Conservation (phyloP, 2,797 vertebrate genomes). For the Mallotus villosus region DNA sequence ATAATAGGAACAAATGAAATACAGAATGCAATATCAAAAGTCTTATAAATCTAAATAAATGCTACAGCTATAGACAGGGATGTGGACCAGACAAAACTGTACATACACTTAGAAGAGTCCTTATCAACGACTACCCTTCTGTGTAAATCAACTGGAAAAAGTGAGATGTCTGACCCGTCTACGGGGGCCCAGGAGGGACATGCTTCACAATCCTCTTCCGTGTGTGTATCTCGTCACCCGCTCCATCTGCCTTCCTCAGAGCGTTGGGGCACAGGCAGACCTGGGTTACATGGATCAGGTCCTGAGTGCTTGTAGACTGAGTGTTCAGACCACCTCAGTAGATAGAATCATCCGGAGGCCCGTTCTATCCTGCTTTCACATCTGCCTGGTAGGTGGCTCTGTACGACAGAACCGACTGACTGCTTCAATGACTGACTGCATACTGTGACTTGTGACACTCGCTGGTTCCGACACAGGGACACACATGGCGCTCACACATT, state of each 20-base stretch:
- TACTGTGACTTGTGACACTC: background rate
- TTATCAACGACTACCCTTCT: conserved; percentile 17
- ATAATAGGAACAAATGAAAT: conserved; percentile 25
- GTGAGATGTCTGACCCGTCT: background rate
- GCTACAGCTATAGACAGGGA: conserved; percentile 50
- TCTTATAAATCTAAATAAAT: conserved; percentile 35
- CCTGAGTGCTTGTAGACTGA: no score
- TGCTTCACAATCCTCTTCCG: background rate
- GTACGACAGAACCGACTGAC: conserved; percentile 2
- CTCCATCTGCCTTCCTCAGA: no score
- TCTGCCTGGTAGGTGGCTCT: no score
- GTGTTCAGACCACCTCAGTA: no score
- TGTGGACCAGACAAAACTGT: conserved; percentile 32
- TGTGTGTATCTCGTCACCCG: no score
- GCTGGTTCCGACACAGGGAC: conserved; percentile 13
- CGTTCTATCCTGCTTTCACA: no score
- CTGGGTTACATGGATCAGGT: no score
- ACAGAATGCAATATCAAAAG: conserved; percentile 40
- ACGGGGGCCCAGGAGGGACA: no score
- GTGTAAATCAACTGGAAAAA: background rate
- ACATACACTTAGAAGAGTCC: conserved; percentile 44
- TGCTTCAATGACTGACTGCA: conserved; percentile 10
- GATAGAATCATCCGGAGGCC: no score
- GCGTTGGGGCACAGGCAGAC: no score
- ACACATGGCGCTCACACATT: background rate